Percentiles rank a stretch among this genome's conserved stretches.
Evolutionary conservation across 2,888 invertebrate genomes (phyloP).

Genomic region (Metellina segmentata): DNA sequence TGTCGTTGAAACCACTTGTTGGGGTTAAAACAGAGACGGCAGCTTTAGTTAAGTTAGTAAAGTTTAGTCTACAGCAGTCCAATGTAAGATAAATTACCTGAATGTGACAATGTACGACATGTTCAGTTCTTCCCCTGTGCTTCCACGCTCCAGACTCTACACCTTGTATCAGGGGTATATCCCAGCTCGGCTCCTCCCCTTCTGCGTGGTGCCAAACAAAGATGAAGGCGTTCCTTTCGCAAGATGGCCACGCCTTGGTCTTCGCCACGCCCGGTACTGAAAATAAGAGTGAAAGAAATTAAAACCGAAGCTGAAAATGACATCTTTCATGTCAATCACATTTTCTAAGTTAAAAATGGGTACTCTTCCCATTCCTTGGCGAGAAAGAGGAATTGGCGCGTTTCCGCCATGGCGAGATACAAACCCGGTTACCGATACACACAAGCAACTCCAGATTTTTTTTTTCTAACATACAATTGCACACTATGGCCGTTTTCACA

Average conservation of each 20-base stretch:
- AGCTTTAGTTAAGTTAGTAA: not conserved
- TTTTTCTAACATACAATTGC: too few species aligned
- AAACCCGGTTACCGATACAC: too few species aligned
- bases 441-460: too few species aligned
- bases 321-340: too few species aligned
- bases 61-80: not conserved
- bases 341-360: too few species aligned
- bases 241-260: slow-evolving; percentile 86
- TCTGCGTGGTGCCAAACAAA: slow-evolving; percentile 93
- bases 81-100: slow-evolving; percentile 83
- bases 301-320: too few species aligned
- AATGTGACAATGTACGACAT: slow-evolving; percentile 88
- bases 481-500: too few species aligned
- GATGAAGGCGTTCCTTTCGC: slow-evolving; percentile 88
- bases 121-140: slow-evolving; percentile 90
- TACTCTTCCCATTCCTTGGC: too few species aligned
- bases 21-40: too few species aligned
- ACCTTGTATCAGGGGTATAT: slow-evolving; percentile 84
- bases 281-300: not conserved
- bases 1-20: too few species aligned
- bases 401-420: too few species aligned
- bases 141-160: slow-evolving; percentile 84
- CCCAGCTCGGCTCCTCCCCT: slow-evolving; percentile 86
- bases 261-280: slow-evolving; percentile 85
- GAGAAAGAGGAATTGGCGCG: too few species aligned